phyloP scores from a whole-genome alignment of 1,140 invertebrate species.

The Atta texana region DNA sequence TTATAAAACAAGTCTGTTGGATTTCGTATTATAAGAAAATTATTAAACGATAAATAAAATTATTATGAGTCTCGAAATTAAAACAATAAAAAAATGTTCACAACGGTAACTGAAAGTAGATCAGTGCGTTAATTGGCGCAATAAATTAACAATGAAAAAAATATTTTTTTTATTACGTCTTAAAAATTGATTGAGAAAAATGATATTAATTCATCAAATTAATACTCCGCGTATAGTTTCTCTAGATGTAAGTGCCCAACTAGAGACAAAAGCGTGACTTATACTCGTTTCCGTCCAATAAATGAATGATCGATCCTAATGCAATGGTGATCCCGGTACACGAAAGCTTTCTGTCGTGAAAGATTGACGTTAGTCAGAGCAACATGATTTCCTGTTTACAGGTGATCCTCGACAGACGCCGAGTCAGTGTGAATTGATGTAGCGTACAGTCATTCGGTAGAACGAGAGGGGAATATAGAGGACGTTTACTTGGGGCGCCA shows the following conservation, averaged over 20 bases:
- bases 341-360: conserved; percentile 16
- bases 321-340: neutral
- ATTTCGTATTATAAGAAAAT: too few relatives aligned
- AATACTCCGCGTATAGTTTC: too few relatives aligned
- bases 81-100: too few relatives aligned
- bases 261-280: neutral
- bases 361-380: conserved; percentile 44
- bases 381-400: conserved; percentile 61
- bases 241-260: neutral
- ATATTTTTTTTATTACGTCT: too few relatives aligned
- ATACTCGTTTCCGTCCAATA: neutral
- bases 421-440: conserved; percentile 58
- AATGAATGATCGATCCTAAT: neutral
- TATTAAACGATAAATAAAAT: too few relatives aligned
- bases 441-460: conserved; percentile 60
- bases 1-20: neutral
- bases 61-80: too few relatives aligned
- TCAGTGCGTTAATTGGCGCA: too few relatives aligned
- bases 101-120: too few relatives aligned
- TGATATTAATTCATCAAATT: too few relatives aligned
- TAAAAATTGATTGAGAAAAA: too few relatives aligned
- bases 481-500: conserved; percentile 84
- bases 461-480: conserved; percentile 77
- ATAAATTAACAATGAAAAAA: too few relatives aligned
- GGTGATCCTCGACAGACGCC: conserved; percentile 62